Evolutionary conservation across 2,113 vertebrate genomes (phyloP).

Genomic region (Callocephalon fimbriatum): DNA sequence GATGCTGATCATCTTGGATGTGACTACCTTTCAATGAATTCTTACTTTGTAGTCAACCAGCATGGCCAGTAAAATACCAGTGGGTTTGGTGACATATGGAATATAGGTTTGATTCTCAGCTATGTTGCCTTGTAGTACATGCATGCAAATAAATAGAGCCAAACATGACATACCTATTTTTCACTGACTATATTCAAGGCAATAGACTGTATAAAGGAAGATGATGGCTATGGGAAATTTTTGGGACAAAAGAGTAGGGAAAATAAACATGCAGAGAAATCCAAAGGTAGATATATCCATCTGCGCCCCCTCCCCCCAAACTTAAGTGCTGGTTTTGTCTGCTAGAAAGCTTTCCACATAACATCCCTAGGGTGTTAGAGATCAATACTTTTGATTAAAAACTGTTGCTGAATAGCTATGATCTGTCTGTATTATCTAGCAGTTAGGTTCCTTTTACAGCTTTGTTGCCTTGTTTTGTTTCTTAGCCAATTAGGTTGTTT

Average conservation of each 20-base stretch:
- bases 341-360: constrained; percentile 12
- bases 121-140: not conserved
- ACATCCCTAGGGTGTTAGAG: constrained; percentile 8
- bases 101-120: not conserved
- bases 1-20: not conserved
- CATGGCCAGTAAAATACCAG: not conserved
- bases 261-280: constrained; percentile 26
- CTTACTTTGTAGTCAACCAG: not conserved
- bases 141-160: not conserved
- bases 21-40: not conserved
- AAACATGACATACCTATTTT: not conserved
- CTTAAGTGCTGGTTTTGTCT: constrained; percentile 43
- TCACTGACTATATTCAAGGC: not conserved
- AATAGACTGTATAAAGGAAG: not conserved
- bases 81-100: not conserved
- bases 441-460: not conserved
- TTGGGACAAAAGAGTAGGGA: not conserved
- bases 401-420: constrained; percentile 38
- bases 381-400: constrained; percentile 59
- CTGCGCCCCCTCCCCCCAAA: not conserved
- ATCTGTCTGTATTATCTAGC: not conserved
- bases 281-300: not conserved
- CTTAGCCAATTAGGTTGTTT: not conserved
- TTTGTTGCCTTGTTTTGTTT: not conserved
- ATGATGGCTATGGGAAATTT: not conserved